These are phyloP conservation scores for Meliscaeva auricollis DNA, from an alignment of 2,888 invertebrate species.

Conservation along the genomic window DNA sequence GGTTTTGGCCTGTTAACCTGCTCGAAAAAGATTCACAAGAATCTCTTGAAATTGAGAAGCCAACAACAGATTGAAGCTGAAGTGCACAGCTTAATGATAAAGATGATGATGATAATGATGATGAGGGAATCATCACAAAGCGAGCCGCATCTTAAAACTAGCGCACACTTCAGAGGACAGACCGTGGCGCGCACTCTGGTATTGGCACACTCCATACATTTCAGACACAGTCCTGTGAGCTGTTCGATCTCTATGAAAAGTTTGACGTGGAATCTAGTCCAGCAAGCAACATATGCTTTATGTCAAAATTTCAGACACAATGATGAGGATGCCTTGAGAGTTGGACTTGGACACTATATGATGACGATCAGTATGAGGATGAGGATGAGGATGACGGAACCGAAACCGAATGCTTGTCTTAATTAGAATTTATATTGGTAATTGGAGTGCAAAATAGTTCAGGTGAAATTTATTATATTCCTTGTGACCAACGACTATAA, in stretches of 20 bases:
- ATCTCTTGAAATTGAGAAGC: conserved; percentile 46
- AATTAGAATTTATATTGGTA: conserved; percentile 73
- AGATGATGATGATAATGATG: conserved; percentile 50
- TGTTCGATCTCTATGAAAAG: conserved; percentile 36
- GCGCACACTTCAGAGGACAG: neutral
- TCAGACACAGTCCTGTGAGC: conserved; percentile 3
- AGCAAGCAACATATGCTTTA: conserved; percentile 45
- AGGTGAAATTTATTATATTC: conserved; percentile 67
- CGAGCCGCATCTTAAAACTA: conserved; percentile 44
- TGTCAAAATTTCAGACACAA: conserved; percentile 52
- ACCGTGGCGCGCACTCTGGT: conserved; percentile 35
- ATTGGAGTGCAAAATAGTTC: conserved; percentile 75
- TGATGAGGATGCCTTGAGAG: conserved; percentile 44
- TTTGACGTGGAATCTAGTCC: conserved; percentile 58
- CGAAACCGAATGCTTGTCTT: conserved; percentile 62
- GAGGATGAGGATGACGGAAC: conserved; percentile 30
- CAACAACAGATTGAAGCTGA: conserved; percentile 60
- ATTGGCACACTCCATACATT: conserved; percentile 54
- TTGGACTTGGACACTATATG: conserved; percentile 11
- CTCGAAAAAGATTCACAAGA: neutral
- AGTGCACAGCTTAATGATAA: conserved; percentile 54
- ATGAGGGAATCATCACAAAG: conserved; percentile 45
- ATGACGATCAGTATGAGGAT: conserved; percentile 2
- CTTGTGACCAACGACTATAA: conserved; percentile 16
- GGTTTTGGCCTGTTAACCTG: conserved; percentile 41